These are phyloP conservation scores for Macrochelys suwanniensis DNA, from an alignment of 2,797 vertebrate species.

Conservation along the genomic window DNA sequence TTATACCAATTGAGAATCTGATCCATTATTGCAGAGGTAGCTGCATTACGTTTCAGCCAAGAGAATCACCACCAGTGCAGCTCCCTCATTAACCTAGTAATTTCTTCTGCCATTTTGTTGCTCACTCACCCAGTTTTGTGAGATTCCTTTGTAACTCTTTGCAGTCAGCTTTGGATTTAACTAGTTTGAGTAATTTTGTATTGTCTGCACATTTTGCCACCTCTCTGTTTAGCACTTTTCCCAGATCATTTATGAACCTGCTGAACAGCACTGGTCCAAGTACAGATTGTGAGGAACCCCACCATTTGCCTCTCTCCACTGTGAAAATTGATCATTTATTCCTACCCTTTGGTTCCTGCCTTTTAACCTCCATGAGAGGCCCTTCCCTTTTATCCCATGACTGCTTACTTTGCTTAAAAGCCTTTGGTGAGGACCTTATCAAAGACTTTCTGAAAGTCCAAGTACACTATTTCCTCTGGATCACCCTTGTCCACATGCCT, in stretches of 20 bases:
- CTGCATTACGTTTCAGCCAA: not conserved
- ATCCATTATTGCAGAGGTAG: not conserved
- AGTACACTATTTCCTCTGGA: not conserved
- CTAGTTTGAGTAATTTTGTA: no score
- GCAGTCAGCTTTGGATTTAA: no score
- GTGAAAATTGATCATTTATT: not conserved
- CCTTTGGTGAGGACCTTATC: not conserved
- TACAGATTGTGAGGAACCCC: no score
- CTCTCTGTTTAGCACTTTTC: no score
- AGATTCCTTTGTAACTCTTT: no score
- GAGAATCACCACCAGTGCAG: fast-evolving
- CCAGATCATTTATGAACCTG: no score
- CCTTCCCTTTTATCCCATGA: not conserved
- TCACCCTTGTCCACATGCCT: not conserved
- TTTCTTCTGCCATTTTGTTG: no score
- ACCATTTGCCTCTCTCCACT: not conserved
- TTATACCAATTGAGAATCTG: not conserved
- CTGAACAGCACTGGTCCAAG: no score
- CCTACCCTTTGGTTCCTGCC: not conserved
- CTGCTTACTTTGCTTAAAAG: not conserved
- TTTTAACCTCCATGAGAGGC: not conserved
- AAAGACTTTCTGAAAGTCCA: not conserved
- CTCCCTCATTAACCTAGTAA: not conserved
- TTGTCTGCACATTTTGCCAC: no score
- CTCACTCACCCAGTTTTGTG: no score